phyloP scores from a whole-genome alignment of 2,888 invertebrate genomes.

The Myathropa florea region DNA sequence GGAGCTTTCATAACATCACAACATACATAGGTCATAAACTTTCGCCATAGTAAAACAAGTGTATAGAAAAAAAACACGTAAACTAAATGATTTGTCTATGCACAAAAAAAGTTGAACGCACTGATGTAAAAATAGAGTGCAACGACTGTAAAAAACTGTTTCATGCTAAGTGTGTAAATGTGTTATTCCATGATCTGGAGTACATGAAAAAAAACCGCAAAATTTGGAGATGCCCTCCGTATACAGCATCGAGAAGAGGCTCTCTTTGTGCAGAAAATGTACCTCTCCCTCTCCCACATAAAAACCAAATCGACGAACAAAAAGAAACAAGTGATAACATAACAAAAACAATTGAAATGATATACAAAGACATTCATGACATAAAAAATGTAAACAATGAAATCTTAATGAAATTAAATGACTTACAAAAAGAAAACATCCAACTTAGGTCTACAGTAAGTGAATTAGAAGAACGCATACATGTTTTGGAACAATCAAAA shows the following conservation, averaged over 20 bases:
- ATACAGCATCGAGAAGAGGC: not conserved
- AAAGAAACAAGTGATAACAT: not conserved
- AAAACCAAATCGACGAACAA: too few relatives aligned
- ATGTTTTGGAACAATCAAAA: not conserved
- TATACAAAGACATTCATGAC: not conserved
- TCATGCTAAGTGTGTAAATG: slow-evolving; percentile 26
- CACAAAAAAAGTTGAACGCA: slow-evolving; percentile 4
- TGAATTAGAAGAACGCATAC: not conserved
- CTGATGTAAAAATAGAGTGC: not conserved
- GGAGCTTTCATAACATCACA: too few relatives aligned
- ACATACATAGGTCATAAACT: not conserved
- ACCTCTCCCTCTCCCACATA: not conserved
- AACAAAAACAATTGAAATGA: not conserved
- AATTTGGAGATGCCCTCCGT: slow-evolving; percentile 7
- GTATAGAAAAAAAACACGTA: too few relatives aligned
- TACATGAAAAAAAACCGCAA: slow-evolving; percentile 8
- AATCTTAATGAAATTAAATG: not conserved
- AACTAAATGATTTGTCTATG: slow-evolving; percentile 2
- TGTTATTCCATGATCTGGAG: slow-evolving; percentile 3
- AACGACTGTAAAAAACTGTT: slow-evolving; percentile 17
- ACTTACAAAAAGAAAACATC: too few relatives aligned
- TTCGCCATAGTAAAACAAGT: not conserved
- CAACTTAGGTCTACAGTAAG: not conserved
- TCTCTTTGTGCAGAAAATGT: slow-evolving; percentile 1
- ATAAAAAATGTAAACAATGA: not conserved